Base-by-base conservation (phyloP, 2,113 vertebrate genomes). In the Hippocampus mohnikei region DNA sequence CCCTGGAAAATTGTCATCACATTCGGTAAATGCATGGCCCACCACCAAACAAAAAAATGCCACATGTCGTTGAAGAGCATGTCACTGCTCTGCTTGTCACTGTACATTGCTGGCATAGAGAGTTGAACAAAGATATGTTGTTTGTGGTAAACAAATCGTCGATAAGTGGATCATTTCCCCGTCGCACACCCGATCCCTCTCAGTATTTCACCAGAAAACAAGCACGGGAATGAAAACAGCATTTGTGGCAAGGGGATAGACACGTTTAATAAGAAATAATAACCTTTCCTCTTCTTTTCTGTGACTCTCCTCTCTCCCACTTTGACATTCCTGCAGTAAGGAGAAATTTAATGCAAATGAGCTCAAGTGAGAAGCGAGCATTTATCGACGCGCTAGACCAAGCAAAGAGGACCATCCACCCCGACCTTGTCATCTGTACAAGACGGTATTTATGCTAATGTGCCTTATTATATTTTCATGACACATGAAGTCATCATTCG, bases 401-500 rank as follows among this genome's bases (percentile, higher is more conserved):
- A 83, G 96, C 96, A 37, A 99, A 99, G 83, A 87, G 77, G n/a
- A 95, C 94, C 0, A 62, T 85, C 12, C 96, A 98, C 58, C 96
- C 97, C 23, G 93, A 94, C 69, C 91, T 95, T 60, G 95, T 99
- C 76, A 95, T 99, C 71, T 94, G 95, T 48, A 97, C 93, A 25
- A 89, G 94, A 72, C 91, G 94, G 84, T 93, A 92, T 88, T 93
- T 88, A 55, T 63, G 37, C 11, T 1, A 41, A 90, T 92, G 73
- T 93, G 15, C 15, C 27, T 94, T 94, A 94, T 33, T 23, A 15
- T 5, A n/a, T n/a, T 29, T 42, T 23, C 37, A 6, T 12, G n/a
- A 63, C 40, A 13, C 12, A 42, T 46, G 12, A 65, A 46, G 63
- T 46, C 42, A 46, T 65, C 61, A 9, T 16, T 18, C 16, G 33